phyloP scores from a whole-genome alignment of 2,888 invertebrate genomes.

The Leucophora obtusa region DNA sequence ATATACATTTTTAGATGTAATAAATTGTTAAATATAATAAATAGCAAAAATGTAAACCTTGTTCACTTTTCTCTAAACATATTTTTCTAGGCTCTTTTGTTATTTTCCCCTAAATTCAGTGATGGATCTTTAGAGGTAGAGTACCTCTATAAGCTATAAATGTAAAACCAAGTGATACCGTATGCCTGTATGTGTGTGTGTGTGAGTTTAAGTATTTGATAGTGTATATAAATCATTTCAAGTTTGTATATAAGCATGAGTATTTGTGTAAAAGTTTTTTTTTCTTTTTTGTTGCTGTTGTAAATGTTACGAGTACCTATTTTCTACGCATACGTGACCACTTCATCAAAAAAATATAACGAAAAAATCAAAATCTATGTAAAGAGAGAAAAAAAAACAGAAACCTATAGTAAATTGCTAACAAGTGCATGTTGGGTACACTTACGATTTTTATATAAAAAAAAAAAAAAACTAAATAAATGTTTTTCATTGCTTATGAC shows the following conservation, averaged over 20 bases:
- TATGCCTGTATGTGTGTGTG: background rate
- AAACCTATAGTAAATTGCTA: constrained; percentile 10
- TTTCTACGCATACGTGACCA: constrained; percentile 11
- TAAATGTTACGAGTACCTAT: background rate
- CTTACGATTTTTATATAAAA: background rate
- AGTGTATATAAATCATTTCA: constrained; percentile 30
- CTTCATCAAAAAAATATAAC: background rate
- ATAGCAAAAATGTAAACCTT: constrained; percentile 32
- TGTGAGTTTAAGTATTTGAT: constrained; percentile 2
- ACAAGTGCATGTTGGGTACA: constrained; percentile 12
- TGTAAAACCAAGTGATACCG: background rate
- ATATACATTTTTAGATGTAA: constrained; percentile 9
- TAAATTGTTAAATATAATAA: constrained; percentile 42
- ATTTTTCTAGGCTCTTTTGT: background rate
- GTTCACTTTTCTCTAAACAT: background rate
- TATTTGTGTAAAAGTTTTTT: background rate
- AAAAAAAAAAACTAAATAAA: background rate
- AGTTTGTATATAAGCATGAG: constrained; percentile 14
- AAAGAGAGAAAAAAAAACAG: background rate
- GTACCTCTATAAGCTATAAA: background rate
- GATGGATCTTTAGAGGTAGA: background rate
- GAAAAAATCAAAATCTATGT: constrained; percentile 21
- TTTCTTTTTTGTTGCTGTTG: constrained; percentile 2
- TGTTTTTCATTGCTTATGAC: constrained; percentile 16
- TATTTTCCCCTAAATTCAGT: too few relatives aligned